Conservation (phyloP, 1,140 invertebrate genomes). For the Gonatopus flavifemur region DNA sequence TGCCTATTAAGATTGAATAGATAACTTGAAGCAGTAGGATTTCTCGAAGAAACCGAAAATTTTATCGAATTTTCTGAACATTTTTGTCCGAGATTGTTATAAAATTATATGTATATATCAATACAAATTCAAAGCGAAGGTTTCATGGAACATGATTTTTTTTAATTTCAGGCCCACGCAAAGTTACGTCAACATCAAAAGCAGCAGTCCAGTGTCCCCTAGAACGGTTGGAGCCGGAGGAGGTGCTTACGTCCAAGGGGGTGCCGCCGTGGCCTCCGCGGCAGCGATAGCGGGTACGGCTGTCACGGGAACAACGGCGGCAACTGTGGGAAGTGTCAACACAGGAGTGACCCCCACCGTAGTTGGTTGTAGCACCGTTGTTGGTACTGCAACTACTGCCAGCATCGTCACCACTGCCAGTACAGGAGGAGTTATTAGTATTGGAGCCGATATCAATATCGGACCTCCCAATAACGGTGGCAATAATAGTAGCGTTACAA, state of each 20-base stretch:
- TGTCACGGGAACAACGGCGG: constrained; percentile 2
- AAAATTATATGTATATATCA: too few relatives aligned
- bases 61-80: constrained; percentile 7
- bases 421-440: constrained; percentile 23
- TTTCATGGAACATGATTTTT: too few relatives aligned
- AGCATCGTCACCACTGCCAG: constrained; percentile 21
- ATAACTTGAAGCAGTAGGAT: too few relatives aligned
- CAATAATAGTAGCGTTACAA: constrained; percentile 27
- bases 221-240: constrained; percentile 46
- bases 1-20: too few relatives aligned
- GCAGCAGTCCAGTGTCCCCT: constrained; percentile 52
- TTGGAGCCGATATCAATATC: constrained; percentile 19
- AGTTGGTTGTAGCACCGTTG: constrained; percentile 11
- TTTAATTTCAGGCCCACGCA: constrained; percentile 46
- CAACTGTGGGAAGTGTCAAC: too few relatives aligned
- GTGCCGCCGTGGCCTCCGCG: constrained; percentile 33
- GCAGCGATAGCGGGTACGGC: constrained; percentile 27
- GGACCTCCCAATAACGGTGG: constrained; percentile 19
- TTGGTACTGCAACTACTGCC: constrained; percentile 15
- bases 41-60: too few relatives aligned
- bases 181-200: constrained; percentile 54
- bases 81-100: constrained; percentile 1
- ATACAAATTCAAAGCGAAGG: too few relatives aligned
- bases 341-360: constrained; percentile 16
- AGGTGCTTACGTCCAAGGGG: constrained; percentile 42